Base-by-base conservation (phyloP, 2,888 invertebrate species). In the Bhutanitis thaidina region DNA sequence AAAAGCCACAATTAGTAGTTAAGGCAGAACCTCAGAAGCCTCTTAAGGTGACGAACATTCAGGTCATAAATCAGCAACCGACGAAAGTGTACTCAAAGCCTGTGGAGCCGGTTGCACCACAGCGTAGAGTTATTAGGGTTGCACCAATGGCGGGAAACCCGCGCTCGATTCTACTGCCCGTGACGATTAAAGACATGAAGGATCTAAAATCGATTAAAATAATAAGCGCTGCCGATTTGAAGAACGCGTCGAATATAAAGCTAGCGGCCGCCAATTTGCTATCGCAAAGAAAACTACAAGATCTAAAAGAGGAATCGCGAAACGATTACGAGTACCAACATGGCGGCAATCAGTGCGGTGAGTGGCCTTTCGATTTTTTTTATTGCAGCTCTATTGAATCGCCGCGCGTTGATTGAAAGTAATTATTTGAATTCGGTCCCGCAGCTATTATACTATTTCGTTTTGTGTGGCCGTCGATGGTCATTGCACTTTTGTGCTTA, bases 151-250 rank as follows among this genome's bases (percentile, higher is more conserved):
- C 82, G 1, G 89, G 90, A 2, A 90, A 91, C 65, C 90, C 92
- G 3, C 82, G 94, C 12, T 94, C 94, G 0, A 92, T 95, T 54
- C 81, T 95, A 12, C 82, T 95, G 15, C 95, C 95, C 0, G 92
- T 94, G 5, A 93, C 92, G 30, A 79, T 93, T 41, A 93, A 93
- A 61, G 92, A 93, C 53, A 92, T 94, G 80, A 93, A 94, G 74
- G 93, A 93, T 69, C 90, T 94, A 49, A 93, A 92, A 60, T 92
- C 93, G 0, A 93, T 94, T 49, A 93, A 94, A 80, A 93, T 95
- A 49, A 92, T 94, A 45, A 94, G 94, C 62, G 91, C 93, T 0
- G 85, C 92, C 0, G 91, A 91, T 58, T 68, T 92, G 56, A 87
- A 90, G 73, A 85, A 90, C 56, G 85, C 90, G 7, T 84, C 91